Percentiles rank a stretch among this genome's conserved stretches.
phyloP scores from a whole-genome alignment of 2,797 vertebrate genomes.

The Philypnodon macrostomus region DNA sequence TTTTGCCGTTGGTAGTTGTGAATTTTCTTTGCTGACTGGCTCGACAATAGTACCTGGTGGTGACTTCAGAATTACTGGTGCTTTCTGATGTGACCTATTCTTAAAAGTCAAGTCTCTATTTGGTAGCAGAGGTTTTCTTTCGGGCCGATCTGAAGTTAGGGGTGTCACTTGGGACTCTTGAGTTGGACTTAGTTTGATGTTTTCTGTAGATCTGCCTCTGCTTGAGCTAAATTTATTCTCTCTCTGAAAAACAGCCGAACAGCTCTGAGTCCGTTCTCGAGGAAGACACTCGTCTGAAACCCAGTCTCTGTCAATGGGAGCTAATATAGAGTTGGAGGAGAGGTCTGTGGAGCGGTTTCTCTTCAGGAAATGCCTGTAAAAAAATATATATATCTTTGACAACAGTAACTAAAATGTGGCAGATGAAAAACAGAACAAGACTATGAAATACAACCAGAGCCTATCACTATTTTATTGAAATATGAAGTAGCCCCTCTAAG shows the following conservation, averaged over 20 bases:
- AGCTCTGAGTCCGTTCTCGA: conserved; percentile 65
- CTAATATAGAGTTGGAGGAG: conserved; percentile 50
- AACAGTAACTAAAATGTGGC: too few species aligned
- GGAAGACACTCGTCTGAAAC: conserved; percentile 75
- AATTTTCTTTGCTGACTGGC: conserved; percentile 50
- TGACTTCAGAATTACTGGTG: conserved; percentile 25
- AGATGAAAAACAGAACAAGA: too few species aligned
- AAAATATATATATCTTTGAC: conserved; percentile 1
- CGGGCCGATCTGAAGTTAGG: conserved; percentile 34
- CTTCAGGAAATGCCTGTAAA: conserved; percentile 81
- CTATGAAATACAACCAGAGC: too few species aligned
- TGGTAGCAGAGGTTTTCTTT: conserved; percentile 65
- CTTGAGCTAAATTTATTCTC: conserved; percentile 33
- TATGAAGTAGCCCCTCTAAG: too few species aligned
- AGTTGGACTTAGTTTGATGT: conserved; percentile 33
- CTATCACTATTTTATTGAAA: too few species aligned
- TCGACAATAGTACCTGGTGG: conserved; percentile 37
- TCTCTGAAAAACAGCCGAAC: conserved; percentile 64
- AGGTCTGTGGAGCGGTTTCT: conserved; percentile 72
- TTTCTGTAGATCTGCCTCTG: conserved; percentile 54
- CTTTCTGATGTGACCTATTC: conserved; percentile 47
- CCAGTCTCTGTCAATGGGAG: conserved; percentile 60
- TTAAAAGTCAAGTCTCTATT: conserved; percentile 62
- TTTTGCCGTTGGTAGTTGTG: conserved; percentile 47
- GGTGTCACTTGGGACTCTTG: conserved; percentile 36